A percentile compares a stretch with the other conserved stretches of the same genome.
Evolutionary conservation across 2,888 invertebrate species (phyloP).

Genomic region (Philaethria dido): DNA sequence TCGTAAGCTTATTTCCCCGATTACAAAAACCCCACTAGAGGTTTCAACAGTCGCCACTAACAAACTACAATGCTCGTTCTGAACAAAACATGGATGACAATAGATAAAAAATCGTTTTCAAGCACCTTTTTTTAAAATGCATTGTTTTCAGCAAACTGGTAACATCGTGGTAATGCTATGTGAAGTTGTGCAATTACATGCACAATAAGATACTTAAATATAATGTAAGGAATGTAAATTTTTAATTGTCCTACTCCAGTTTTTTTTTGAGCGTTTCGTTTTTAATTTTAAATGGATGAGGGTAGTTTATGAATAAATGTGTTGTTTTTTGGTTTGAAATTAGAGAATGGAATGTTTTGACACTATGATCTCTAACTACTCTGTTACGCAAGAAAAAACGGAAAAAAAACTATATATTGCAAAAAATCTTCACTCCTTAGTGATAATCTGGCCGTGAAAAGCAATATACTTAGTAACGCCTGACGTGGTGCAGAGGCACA

Average conservation of each 20-base stretch:
- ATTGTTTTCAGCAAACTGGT: slow-evolving; percentile 28
- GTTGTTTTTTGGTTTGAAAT: background rate
- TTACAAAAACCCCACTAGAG: slow-evolving; percentile 1
- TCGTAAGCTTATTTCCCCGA: slow-evolving; percentile 1
- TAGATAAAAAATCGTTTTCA: slow-evolving; percentile 27
- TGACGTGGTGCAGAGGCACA: no score
- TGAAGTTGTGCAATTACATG: slow-evolving; percentile 33
- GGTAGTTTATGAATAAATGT: background rate
- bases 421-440: no score
- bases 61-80: background rate
- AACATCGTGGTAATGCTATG: slow-evolving; percentile 28
- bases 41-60: slow-evolving; percentile 2
- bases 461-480: no score
- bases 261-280: background rate
- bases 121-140: slow-evolving; percentile 25
- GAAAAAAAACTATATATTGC: no score
- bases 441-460: no score
- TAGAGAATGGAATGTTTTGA: no score
- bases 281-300: background rate
- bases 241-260: slow-evolving; percentile 15
- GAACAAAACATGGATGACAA: slow-evolving; percentile 27
- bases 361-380: no score
- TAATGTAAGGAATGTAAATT: slow-evolving; percentile 17
- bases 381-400: no score
- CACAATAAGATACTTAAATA: slow-evolving; percentile 27